Evolutionary conservation across 1,140 invertebrate genomes (phyloP), one percentile per base, ranked within the genome.

Genomic region (Hycleus phaleratus): DNA sequence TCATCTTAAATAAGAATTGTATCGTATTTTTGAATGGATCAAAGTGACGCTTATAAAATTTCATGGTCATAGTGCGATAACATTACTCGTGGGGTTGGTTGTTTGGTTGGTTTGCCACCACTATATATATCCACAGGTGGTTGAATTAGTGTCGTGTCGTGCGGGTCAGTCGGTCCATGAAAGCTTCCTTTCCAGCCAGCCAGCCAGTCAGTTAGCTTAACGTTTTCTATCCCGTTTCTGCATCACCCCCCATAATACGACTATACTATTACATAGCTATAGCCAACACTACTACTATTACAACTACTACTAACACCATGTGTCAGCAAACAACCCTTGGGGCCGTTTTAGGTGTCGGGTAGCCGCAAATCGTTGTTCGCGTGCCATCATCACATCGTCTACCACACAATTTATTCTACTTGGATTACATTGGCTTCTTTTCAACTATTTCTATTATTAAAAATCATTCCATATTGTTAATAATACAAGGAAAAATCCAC

Each of bases 101-200:
- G 50, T 53, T 42, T 18, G 40, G 42, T 42, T 45, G 45, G 42
- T 45, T 24, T 50, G 26, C 3, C 48, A 12, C 11, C 48, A 25
- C 26, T 26, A 43, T 8, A 48, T 48, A 26, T 43, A 49, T 51
- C 62, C 43, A 63, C 62, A 63, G 62, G 62, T 63, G 62, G 62
- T 63, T 63, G 62, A 63, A 63, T 63, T 63, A 63, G 62, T 60
- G 56, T 62, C 58, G 58, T 59, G 54, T 63, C 32, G 32, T 32
- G 32, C 32, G 50, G 62, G 62, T 57, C 53, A 51, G 50, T 47
- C 46, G 51, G 43, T 32, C 32, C 32, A 32, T 32, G 32, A 32
- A 11, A 45, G 42, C 42, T 46, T 53, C 51, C 51, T 53, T 46
- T 53, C 44, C 9, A 43, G 42, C 25, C 45, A 52, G 45, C 42